Evolutionary conservation across 2,888 invertebrate genomes (phyloP), one percentile per base, ranked within the genome.

Genomic region (Cephonodes hylas): DNA sequence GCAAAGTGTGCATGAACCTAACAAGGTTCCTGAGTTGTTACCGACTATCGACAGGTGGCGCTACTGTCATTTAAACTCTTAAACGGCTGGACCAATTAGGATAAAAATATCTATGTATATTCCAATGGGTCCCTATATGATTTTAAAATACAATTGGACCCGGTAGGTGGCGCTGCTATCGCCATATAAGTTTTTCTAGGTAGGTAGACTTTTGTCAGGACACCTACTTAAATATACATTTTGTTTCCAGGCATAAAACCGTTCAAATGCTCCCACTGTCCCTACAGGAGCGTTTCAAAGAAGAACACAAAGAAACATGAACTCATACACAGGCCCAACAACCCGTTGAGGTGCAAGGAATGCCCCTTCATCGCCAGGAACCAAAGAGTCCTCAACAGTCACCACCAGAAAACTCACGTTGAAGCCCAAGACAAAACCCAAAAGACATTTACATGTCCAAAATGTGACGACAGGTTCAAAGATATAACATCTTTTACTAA

Each of bases 251-350:
- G 83, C 0, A 81, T 88, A 23, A 91, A 91, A 65, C 91, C 91
- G 0, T 91, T 80, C 66, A 83, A 86, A 71, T 91, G 91, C 56
- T 66, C 78, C 0, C 73, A 78, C 61, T 91, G 91, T 10, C 68
- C 84, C 0, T 88, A 89, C 70, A 66, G 84, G 0, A 86, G 83
- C 6, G 90, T 80, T 0, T 90, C 90, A 0, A 89, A 88, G 72
- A 91, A 88, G 65, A 90, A 90, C 59, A 70, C 85, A 0, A 87
- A 86, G 57, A 84, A 85, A 61, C 91, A 91, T 22, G 88, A 90
- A 38, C 48, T 73, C 0, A 83, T 84, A 0, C 91, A 91, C 45
- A 66, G 84, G 0, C 77, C 80, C 0, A 85, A 88, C 56, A 87
- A 89, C 59, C 89, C 89, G 0, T 66, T 84, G 1, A 80, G 79